These are phyloP conservation scores for Morone saxatilis DNA, from an alignment of 2,113 vertebrate species.

Conservation along the genomic window DNA sequence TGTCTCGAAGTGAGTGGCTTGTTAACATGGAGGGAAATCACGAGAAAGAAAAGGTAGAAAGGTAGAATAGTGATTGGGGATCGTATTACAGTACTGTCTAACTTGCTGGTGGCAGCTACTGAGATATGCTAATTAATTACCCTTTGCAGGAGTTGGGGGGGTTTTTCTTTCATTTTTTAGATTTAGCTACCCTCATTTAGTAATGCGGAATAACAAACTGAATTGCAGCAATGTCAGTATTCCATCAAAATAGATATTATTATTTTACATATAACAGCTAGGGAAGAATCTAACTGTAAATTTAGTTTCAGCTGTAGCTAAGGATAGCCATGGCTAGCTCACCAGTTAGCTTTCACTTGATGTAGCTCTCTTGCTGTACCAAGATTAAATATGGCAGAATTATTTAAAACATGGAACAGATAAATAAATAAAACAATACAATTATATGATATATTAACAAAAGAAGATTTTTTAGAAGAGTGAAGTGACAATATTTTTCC, in stretches of 20 bases:
- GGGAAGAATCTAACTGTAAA: not conserved
- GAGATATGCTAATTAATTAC: not conserved
- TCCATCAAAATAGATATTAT: not conserved
- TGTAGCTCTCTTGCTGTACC: not conserved
- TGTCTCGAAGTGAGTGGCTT: not conserved
- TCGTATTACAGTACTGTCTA: not conserved
- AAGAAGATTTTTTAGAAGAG: not conserved
- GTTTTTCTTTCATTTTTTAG: not conserved
- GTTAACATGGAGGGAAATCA: not conserved
- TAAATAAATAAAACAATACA: too few relatives aligned
- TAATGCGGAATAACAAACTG: not conserved
- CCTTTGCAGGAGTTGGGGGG: not conserved
- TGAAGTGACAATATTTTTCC: slow-evolving; percentile 24
- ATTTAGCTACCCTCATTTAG: not conserved
- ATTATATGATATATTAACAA: too few relatives aligned
- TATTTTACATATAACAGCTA: not conserved
- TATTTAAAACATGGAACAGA: not conserved
- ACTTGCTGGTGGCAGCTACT: not conserved
- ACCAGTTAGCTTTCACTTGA: not conserved
- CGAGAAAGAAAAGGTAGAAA: not conserved
- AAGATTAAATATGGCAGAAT: not conserved
- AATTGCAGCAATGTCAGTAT: not conserved
- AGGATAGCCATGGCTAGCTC: not conserved
- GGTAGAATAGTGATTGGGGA: not conserved
- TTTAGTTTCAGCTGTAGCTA: not conserved